Evolutionary conservation across 2,113 vertebrate species (phyloP).

Genomic region (Xiphophorus maculatus): DNA sequence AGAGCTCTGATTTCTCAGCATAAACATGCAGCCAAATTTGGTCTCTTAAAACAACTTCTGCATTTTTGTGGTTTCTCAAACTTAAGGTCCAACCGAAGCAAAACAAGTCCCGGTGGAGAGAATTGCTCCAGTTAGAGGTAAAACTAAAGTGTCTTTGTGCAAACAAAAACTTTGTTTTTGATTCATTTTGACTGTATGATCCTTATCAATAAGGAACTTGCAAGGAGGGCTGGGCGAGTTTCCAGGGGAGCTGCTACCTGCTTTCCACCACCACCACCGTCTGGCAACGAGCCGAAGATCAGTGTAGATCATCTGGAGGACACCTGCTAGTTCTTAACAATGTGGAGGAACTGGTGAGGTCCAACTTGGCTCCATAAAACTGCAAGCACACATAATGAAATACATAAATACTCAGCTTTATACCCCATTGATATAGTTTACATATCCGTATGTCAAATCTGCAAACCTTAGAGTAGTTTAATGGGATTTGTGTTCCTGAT

Average conservation of each 20-base stretch:
- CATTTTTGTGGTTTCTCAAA: neutral
- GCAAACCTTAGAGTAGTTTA: too few relatives aligned
- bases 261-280: neutral
- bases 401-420: too few relatives aligned
- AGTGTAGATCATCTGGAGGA: conserved; percentile 20
- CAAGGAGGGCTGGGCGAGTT: conserved; percentile 49
- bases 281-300: conserved; percentile 53
- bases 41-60: neutral
- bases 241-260: conserved; percentile 56
- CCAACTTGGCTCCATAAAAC: neutral
- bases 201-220: conserved; percentile 46
- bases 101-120: neutral
- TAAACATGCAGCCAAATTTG: neutral
- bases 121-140: conserved; percentile 44
- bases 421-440: too few relatives aligned
- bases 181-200: neutral
- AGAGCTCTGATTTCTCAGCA: neutral
- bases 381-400: too few relatives aligned
- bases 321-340: conserved; percentile 61
- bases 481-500: too few relatives aligned
- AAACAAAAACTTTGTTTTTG: neutral
- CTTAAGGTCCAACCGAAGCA: neutral
- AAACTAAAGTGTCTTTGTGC: neutral
- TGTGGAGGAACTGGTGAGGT: conserved; percentile 59
- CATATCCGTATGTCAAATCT: too few relatives aligned